A percentile compares a stretch with the other conserved stretches of the same genome.
phyloP scores from a whole-genome alignment of 2,797 vertebrate species.

The Poecilia gillii region DNA sequence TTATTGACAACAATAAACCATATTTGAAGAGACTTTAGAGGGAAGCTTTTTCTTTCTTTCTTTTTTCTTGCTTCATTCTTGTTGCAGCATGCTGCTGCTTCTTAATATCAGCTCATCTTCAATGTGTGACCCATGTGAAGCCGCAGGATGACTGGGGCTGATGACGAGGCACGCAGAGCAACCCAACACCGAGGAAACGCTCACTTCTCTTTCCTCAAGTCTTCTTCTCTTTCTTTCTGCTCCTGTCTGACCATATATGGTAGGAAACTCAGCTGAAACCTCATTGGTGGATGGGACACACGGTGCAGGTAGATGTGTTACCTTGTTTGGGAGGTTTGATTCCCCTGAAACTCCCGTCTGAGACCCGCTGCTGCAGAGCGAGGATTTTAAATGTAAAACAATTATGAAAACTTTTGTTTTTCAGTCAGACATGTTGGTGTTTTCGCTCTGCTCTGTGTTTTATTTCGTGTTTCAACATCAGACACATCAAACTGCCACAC shows the following conservation, averaged over 20 bases:
- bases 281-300: constrained; percentile 61
- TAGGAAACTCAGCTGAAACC: constrained; percentile 54
- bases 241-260: constrained; percentile 79
- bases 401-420: background rate
- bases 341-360: background rate
- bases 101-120: constrained; percentile 54
- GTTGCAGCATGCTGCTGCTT: constrained; percentile 44
- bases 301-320: constrained; percentile 42
- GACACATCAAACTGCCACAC: constrained; percentile 46
- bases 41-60: background rate
- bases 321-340: constrained; percentile 28
- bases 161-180: constrained; percentile 63
- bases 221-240: constrained; percentile 20
- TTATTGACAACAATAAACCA: background rate
- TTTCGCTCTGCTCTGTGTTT: constrained; percentile 13
- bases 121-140: constrained; percentile 46
- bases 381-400: background rate
- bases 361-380: background rate
- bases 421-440: background rate
- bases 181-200: constrained; percentile 59
- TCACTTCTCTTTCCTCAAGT: constrained; percentile 32
- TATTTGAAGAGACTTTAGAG: background rate
- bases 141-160: constrained; percentile 29
- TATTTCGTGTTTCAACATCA: constrained; percentile 25
- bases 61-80: constrained; percentile 26